Percentiles rank a stretch among this genome's conserved stretches.
Conservation (phyloP, 2,888 invertebrate genomes). For the Tineola bisselliella region DNA sequence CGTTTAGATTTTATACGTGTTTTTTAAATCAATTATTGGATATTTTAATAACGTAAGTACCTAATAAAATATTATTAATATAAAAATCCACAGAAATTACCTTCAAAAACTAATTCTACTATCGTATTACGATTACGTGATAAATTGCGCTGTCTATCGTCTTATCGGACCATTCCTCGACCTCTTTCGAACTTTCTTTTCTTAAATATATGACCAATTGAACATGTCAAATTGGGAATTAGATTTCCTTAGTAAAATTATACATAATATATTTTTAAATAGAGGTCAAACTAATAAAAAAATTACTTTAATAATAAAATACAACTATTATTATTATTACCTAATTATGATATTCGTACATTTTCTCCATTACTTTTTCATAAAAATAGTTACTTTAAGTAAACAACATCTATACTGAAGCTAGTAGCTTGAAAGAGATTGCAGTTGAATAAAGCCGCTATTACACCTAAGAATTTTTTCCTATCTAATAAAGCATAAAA, state of each 20-base stretch:
- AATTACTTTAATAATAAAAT: no score
- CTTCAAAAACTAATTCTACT: not conserved
- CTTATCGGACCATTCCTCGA: not conserved
- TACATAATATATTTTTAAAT: not conserved
- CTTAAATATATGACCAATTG: not conserved
- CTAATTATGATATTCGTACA: no score
- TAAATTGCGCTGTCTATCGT: not conserved
- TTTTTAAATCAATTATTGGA: not conserved
- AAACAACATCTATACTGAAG: no score
- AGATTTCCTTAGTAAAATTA: no score
- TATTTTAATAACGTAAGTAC: not conserved
- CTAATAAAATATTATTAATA: not conserved
- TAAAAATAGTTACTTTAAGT: no score
- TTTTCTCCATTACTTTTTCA: no score
- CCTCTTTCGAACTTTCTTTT: not conserved
- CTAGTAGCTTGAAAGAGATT: no score
- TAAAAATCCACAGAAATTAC: not conserved
- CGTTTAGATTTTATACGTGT: not conserved
- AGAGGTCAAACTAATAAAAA: not conserved
- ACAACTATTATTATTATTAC: no score
- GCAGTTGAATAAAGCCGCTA: no score
- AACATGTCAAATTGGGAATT: not conserved
- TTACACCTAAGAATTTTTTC: no score
- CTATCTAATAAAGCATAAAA: no score
- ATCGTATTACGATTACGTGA: slow-evolving; percentile 2